Evolutionary conservation across 2,888 invertebrate species (phyloP), one percentile per base, ranked within the genome.

Genomic region (Cinara cedri): DNA sequence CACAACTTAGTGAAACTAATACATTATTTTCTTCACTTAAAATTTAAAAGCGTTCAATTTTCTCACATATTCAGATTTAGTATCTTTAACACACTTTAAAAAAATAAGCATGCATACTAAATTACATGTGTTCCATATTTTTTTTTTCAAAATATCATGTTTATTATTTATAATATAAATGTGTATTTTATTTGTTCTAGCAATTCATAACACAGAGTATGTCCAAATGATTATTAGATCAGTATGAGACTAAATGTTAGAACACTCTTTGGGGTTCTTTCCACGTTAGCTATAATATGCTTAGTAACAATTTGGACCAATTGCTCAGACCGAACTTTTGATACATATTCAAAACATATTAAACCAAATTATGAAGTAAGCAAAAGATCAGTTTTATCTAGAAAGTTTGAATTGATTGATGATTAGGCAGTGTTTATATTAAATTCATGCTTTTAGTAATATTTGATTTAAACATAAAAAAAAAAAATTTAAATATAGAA

Each of bases 221-320:
- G n/a, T 44, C 16, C 54, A 63, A 55, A 76, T 76, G 66, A 24
- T 26, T 46, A 66, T 55, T 19, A 24, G 60, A 78, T 57, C 19
- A 78, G 14, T 42, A 78, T 78, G 78, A 78, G 78, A 70, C 70
- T 78, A 70, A 78, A 70, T 16, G 21, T 70, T 34, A 78, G 70
- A 62, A 70, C 78, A 0, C 8, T 78, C 1, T 70, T 60, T 24
- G 34, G 70, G 21, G 60, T 62, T 49, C 6, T 78, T 26, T 68
- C 49, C 21, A 51, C 34, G 16, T 70, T 70, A 51, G n/a, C 60
- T 60, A 16, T 70, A 51, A 16, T 78, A 34, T 57, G 60, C 19
- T 21, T 42, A 13, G 16, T 78, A 9, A 49, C 60, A 62, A 16
- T 78, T 16, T 78, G 70, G 78, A 51, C 78, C 10, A 70, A 70